A percentile compares a stretch with the other conserved stretches of the same genome.
Evolutionary conservation across 2,888 invertebrate genomes (phyloP).

Genomic region (Stomorhina lunata): DNA sequence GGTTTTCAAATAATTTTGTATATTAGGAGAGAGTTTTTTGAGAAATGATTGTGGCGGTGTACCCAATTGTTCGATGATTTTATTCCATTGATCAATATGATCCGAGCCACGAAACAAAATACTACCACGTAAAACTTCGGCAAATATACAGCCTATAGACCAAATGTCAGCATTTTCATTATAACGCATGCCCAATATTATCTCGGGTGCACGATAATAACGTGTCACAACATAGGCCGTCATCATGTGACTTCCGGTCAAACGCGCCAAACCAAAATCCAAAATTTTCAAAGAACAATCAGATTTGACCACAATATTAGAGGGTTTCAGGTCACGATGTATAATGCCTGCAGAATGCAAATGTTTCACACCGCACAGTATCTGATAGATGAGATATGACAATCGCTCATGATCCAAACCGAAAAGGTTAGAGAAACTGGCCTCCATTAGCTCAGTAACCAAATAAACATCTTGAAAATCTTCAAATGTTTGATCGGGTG

Average conservation of each 20-base stretch:
- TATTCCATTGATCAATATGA: constrained; percentile 99
- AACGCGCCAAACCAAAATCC: constrained; percentile 98
- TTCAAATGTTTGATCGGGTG: constrained; percentile 96
- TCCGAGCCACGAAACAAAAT: constrained; percentile 99
- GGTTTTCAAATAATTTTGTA: constrained; percentile 99
- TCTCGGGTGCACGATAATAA: constrained; percentile 99
- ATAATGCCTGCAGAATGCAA: constrained; percentile 99
- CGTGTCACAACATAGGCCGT: constrained; percentile 99
- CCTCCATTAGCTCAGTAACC: constrained; percentile 99
- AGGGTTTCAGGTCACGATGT: constrained; percentile 99
- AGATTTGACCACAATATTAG: constrained; percentile 99
- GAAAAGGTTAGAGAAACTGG: constrained; percentile 99
- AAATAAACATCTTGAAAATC: constrained; percentile 99
- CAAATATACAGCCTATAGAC: constrained; percentile 99
- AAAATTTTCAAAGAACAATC: constrained; percentile 99
- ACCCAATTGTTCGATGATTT: constrained; percentile 98
- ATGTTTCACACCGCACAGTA: constrained; percentile 99
- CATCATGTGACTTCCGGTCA: constrained; percentile 98
- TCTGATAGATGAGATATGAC: constrained; percentile 99
- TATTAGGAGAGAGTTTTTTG: constrained; percentile 96
- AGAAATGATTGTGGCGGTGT: constrained; percentile 98
- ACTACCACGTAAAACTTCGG: constrained; percentile 98
- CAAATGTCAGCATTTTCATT: constrained; percentile 99
- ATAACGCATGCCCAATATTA: constrained; percentile 99
- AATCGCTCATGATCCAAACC: constrained; percentile 99